Conservation (phyloP, 1,140 invertebrate genomes). For the Nixonia krombeini region DNA sequence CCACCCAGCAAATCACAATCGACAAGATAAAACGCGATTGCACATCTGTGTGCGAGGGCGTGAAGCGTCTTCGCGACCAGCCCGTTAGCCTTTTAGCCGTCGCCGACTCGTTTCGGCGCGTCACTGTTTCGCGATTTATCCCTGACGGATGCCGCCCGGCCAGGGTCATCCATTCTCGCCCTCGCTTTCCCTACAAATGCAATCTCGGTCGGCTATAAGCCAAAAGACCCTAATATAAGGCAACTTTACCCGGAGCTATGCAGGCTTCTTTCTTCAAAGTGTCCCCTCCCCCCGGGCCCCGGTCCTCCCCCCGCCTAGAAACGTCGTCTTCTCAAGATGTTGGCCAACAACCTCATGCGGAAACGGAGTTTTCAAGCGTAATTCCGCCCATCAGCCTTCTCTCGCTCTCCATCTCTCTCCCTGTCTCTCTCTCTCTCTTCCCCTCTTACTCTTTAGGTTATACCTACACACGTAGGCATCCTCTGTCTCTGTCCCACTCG, state of each 20-base stretch:
- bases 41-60: no score
- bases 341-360: slow-evolving; percentile 12
- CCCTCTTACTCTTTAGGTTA: no score
- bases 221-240: slow-evolving; percentile 42
- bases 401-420: background rate
- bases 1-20: no score
- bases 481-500: slow-evolving; percentile 16
- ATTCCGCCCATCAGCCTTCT: slow-evolving; percentile 16
- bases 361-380: slow-evolving; percentile 25
- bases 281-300: no score
- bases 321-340: slow-evolving; percentile 15
- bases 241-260: no score
- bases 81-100: slow-evolving; percentile 15
- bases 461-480: no score
- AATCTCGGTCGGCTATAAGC: slow-evolving; percentile 42
- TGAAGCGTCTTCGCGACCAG: no score
- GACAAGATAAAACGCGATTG: no score
- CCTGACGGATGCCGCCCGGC: slow-evolving; percentile 20
- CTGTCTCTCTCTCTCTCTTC: slow-evolving; percentile 5
- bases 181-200: slow-evolving; percentile 42
- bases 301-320: slow-evolving; percentile 1
- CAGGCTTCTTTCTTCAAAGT: slow-evolving; percentile 30
- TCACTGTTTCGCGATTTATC: slow-evolving; percentile 35
- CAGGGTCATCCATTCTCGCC: slow-evolving; percentile 41
- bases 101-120: no score